A percentile compares a stretch with the other conserved stretches of the same genome.
Evolutionary conservation across 1,140 invertebrate genomes (phyloP).

Genomic region (Zelostemma sp.): DNA sequence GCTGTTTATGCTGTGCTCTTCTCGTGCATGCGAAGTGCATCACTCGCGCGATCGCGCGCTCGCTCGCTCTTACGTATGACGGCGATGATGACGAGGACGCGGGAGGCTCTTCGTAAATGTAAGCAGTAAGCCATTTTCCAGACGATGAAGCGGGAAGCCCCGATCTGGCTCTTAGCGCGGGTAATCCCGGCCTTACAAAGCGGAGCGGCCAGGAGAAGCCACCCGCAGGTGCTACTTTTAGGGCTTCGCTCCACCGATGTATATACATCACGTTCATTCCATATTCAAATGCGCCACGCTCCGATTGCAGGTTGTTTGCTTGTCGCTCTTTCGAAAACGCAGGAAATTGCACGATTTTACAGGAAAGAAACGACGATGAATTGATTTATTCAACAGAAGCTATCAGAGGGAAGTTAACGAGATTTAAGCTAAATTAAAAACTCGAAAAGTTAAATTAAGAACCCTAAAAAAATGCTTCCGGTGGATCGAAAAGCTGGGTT

Average conservation of each 20-base stretch:
- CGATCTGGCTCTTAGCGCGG: slow-evolving; percentile 61
- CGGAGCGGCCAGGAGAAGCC: slow-evolving; percentile 59
- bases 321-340: slow-evolving; percentile 18
- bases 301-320: slow-evolving; percentile 42
- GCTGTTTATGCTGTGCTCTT: slow-evolving; percentile 51
- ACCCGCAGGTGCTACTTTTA: slow-evolving; percentile 58
- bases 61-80: slow-evolving; percentile 17
- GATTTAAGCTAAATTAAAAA: no score
- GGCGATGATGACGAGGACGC: slow-evolving; percentile 15
- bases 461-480: no score
- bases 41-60: slow-evolving; percentile 32
- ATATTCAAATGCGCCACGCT: slow-evolving; percentile 38
- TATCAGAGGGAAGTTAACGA: no score
- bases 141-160: slow-evolving; percentile 72
- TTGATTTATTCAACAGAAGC: no score
- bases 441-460: no score
- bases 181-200: slow-evolving; percentile 68
- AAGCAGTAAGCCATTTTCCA: slow-evolving; percentile 72
- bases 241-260: slow-evolving; percentile 52
- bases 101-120: slow-evolving; percentile 56
- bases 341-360: no score
- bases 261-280: slow-evolving; percentile 37
- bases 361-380: no score
- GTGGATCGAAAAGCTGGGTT: no score
- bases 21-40: slow-evolving; percentile 47